phyloP scores from a whole-genome alignment of 2,888 invertebrate species.

The Cerastis rubricosa region DNA sequence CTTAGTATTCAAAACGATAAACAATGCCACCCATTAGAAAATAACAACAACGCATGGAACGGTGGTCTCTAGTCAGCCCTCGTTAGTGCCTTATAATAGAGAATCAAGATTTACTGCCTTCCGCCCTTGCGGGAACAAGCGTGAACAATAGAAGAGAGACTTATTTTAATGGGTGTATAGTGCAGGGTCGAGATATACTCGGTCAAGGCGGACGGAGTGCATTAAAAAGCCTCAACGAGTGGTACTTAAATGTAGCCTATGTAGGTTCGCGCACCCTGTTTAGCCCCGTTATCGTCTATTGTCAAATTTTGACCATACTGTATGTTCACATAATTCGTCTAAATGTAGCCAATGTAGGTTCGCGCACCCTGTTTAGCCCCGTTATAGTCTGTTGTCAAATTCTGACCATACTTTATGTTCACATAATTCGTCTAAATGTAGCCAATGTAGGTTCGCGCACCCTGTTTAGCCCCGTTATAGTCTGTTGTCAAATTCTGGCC shows the following conservation, averaged over 20 bases:
- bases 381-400: not conserved
- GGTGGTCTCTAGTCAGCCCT: slow-evolving; percentile 66
- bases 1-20: slow-evolving; percentile 64
- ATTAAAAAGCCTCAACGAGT: not conserved
- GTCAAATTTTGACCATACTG: too few species aligned
- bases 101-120: slow-evolving; percentile 74
- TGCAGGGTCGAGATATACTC: slow-evolving; percentile 76
- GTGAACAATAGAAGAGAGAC: slow-evolving; percentile 75
- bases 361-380: not conserved
- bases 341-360: not conserved
- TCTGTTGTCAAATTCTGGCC: not conserved
- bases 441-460: not conserved
- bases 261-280: too few species aligned
- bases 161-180: slow-evolving; percentile 74
- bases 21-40: slow-evolving; percentile 73
- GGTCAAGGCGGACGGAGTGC: slow-evolving; percentile 79
- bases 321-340: too few species aligned
- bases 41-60: slow-evolving; percentile 77
- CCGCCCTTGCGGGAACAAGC: slow-evolving; percentile 72
- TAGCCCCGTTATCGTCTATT: too few species aligned
- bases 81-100: slow-evolving; percentile 75
- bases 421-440: too few species aligned
- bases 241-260: too few species aligned
- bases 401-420: too few species aligned
- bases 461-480: not conserved